These are phyloP conservation scores for Hippopotamyrus pictus DNA, from an alignment of 2,797 vertebrate genomes.

Conservation along the genomic window DNA sequence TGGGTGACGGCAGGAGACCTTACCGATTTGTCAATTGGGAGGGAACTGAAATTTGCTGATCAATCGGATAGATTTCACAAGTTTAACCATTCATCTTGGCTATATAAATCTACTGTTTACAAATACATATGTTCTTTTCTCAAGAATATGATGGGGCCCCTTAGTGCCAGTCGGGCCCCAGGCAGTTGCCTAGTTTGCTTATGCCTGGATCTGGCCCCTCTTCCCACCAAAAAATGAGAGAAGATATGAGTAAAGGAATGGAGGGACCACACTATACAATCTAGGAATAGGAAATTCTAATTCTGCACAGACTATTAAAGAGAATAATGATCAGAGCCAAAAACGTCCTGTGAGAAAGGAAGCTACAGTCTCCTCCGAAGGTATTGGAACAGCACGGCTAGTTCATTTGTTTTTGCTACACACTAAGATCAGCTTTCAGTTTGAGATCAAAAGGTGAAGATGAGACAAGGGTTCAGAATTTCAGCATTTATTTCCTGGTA, in stretches of 20 bases:
- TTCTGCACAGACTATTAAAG: not conserved
- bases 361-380: not conserved
- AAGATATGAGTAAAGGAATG: not conserved
- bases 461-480: not conserved
- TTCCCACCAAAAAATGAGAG: not conserved
- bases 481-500: not conserved
- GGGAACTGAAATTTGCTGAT: not conserved
- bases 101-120: not conserved
- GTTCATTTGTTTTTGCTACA: not conserved
- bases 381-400: not conserved
- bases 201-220: not conserved
- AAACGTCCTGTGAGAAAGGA: not conserved
- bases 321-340: not conserved
- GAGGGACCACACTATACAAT: not conserved
- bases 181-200: not conserved
- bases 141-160: not conserved
- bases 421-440: not conserved
- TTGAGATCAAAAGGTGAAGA: not conserved
- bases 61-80: not conserved
- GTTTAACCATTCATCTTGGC: not conserved
- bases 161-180: not conserved
- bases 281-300: not conserved
- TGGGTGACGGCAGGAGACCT: not conserved
- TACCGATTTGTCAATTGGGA: not conserved
- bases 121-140: not conserved